A percentile compares a stretch with the other conserved stretches of the same genome.
phyloP scores from a whole-genome alignment of 2,113 vertebrate species.

The Scytalopus superciliaris region DNA sequence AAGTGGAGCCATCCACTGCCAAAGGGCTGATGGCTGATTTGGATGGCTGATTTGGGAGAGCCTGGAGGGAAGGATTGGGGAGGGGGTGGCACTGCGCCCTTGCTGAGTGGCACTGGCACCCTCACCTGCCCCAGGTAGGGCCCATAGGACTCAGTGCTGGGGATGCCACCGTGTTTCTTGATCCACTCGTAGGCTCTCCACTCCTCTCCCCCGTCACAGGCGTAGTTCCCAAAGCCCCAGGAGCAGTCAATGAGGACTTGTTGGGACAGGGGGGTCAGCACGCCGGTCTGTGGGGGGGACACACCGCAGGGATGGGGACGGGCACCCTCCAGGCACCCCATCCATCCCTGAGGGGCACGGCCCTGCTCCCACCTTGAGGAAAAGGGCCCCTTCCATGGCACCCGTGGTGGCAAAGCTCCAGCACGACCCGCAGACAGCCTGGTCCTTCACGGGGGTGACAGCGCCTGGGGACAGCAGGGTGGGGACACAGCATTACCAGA shows the following conservation, averaged over 20 bases:
- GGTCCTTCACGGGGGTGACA: slow-evolving; percentile 81
- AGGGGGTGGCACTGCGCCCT: neutral
- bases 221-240: slow-evolving; percentile 84
- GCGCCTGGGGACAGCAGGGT: slow-evolving; percentile 66
- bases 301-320: accelerated
- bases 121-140: slow-evolving; percentile 78
- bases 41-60: neutral
- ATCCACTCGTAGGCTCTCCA: slow-evolving; percentile 33
- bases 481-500: slow-evolving; percentile 66
- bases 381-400: slow-evolving; percentile 83
- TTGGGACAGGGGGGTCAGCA: slow-evolving; percentile 80
- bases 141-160: slow-evolving; percentile 75
- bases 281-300: slow-evolving; percentile 57
- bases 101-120: accelerated
- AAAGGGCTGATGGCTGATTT: neutral
- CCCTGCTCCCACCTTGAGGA: slow-evolving; percentile 5
- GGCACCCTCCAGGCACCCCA: neutral
- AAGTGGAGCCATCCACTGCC: accelerated
- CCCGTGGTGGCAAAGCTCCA: slow-evolving; percentile 90
- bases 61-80: neutral
- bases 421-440: slow-evolving; percentile 88
- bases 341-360: neutral
- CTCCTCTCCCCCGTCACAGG: slow-evolving; percentile 82
- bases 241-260: slow-evolving; percentile 85
- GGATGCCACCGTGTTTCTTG: slow-evolving; percentile 41